Percentiles rank a stretch among this genome's conserved stretches.
phyloP scores from a whole-genome alignment of 2,888 invertebrate species.

The Onchidella celtica region DNA sequence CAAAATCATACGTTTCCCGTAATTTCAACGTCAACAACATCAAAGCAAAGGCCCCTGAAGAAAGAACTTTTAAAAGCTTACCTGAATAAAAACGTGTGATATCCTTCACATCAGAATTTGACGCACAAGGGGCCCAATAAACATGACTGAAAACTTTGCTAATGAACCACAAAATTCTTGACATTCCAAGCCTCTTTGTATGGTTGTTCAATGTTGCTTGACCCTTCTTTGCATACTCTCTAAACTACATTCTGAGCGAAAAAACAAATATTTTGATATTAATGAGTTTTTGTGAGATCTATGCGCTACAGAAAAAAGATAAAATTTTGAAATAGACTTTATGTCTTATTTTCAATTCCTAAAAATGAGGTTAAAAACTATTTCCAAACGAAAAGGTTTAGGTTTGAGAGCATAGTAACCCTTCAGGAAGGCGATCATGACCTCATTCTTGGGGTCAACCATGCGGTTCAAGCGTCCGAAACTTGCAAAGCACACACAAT shows the following conservation, averaged over 20 bases:
- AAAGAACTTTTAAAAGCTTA: not conserved
- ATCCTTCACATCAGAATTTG: slow-evolving; percentile 5
- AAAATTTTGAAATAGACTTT: too few species aligned
- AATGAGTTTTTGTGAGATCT: too few species aligned
- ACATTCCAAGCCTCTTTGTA: slow-evolving; percentile 74
- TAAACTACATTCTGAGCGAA: too few species aligned
- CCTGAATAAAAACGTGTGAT: not conserved
- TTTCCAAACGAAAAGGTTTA: too few species aligned
- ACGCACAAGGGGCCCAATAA: not conserved
- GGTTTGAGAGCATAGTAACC: slow-evolving; percentile 17
- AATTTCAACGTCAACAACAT: too few species aligned
- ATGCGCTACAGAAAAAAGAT: too few species aligned
- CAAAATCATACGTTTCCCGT: not conserved
- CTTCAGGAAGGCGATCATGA: slow-evolving; percentile 14
- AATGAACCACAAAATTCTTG: slow-evolving; percentile 64
- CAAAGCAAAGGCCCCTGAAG: too few species aligned
- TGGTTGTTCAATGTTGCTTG: slow-evolving; percentile 52
- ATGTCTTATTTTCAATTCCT: too few species aligned
- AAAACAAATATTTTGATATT: too few species aligned
- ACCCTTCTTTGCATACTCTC: slow-evolving; percentile 43
- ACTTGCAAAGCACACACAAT: too few species aligned
- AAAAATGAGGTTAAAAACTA: too few species aligned
- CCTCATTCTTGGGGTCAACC: slow-evolving; percentile 33
- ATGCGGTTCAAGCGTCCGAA: slow-evolving; percentile 10
- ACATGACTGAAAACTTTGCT: slow-evolving; percentile 34